Conservation (phyloP, 1,140 invertebrate genomes). For the Gryllus bimaculatus region DNA sequence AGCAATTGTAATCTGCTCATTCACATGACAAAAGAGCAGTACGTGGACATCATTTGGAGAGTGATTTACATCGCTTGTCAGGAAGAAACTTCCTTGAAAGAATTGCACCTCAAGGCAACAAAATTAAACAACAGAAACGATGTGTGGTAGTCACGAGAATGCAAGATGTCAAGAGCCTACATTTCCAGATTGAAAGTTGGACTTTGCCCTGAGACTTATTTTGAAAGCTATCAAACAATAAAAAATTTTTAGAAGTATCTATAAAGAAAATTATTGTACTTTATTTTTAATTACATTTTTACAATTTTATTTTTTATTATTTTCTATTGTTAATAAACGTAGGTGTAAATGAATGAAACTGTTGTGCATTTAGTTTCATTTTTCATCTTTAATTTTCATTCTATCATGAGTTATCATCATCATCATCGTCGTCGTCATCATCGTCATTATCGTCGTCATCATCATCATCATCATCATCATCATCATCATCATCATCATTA, state of each 20-base stretch:
- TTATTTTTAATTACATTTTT: not conserved
- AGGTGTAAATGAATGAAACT: no score
- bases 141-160: conserved; percentile 19
- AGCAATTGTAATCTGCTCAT: not conserved
- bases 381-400: no score
- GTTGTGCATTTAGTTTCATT: no score
- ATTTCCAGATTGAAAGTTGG: conserved; percentile 23
- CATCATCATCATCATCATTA: no score
- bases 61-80: not conserved
- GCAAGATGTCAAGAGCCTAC: conserved; percentile 18
- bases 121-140: conserved; percentile 17
- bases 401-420: no score
- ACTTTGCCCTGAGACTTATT: conserved; percentile 24
- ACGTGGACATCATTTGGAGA: not conserved
- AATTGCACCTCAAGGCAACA: conserved; percentile 9
- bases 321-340: not conserved
- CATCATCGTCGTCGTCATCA: no score
- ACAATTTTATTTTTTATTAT: no score
- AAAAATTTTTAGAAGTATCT: conserved; percentile 21
- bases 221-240: conserved; percentile 23
- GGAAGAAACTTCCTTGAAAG: conserved; percentile 11
- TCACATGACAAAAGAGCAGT: not conserved
- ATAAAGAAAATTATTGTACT: not conserved
- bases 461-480: no score
- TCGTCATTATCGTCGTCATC: no score